These are phyloP conservation scores for Steinernema feltiae DNA, from an alignment of 1,140 invertebrate species.

Conservation along the genomic window DNA sequence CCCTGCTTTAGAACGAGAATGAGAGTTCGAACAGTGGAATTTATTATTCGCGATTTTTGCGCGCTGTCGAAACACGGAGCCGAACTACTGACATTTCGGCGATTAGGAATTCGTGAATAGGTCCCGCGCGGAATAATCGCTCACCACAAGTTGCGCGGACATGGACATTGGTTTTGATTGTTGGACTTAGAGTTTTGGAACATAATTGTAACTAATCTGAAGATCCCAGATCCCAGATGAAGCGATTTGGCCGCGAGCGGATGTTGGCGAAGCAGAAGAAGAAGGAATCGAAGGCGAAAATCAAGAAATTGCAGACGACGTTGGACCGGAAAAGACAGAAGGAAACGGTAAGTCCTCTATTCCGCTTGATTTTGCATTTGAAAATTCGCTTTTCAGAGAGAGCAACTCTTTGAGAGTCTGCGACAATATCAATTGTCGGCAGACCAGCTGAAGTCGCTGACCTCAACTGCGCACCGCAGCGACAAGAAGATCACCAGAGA, in stretches of 20 bases:
- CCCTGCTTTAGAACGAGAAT: too few species aligned
- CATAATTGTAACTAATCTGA: too few species aligned
- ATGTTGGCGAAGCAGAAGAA: conserved; percentile 9
- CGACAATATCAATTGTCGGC: conserved; percentile 28
- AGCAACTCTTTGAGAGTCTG: conserved; percentile 31
- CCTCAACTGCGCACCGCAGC: conserved; percentile 25
- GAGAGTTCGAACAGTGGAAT: too few species aligned
- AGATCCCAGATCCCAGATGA: too few species aligned
- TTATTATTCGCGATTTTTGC: too few species aligned
- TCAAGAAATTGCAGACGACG: neutral
- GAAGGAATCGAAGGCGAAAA: neutral
- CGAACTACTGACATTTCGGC: too few species aligned
- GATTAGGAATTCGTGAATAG: too few species aligned
- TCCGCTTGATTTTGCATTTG: neutral
- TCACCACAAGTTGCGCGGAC: too few species aligned
- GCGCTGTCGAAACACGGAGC: too few species aligned
- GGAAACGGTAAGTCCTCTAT: neutral
- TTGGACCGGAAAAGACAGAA: neutral
- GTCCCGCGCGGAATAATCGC: too few species aligned
- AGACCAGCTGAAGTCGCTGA: conserved; percentile 20
- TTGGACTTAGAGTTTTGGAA: too few species aligned
- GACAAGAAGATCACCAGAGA: conserved; percentile 19
- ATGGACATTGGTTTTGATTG: too few species aligned
- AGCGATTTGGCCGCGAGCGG: neutral
- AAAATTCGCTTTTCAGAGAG: conserved; percentile 34